Evolutionary conservation across 2,888 invertebrate species (phyloP), one percentile per base, ranked within the genome.

Genomic region (Leptopilina syphax): DNA sequence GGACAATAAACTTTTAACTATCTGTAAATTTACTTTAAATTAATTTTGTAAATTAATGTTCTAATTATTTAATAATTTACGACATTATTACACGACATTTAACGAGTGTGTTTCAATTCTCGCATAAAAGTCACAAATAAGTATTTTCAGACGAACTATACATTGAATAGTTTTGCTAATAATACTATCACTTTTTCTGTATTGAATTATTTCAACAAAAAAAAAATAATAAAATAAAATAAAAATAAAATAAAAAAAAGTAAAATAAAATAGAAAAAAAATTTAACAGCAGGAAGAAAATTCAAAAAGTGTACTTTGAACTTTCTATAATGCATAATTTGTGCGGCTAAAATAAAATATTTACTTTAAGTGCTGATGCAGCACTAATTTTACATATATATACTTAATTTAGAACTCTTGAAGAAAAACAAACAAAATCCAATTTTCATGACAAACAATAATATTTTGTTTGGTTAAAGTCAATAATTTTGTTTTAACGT

Each of bases 101-200:
- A 63, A 24, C 9, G 60, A n/a, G 60, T 60, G 13, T 63, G 24
- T 3, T 63, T 63, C 7, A 63, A 63, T 63, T 63, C 9, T 63
- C 63, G 18, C 9, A 63, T 24, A 18, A 63, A 63, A 63, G 18
- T 63, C 63, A 63, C 18, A 67, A 70, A 70, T 70, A 50, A 70
- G 70, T 54, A 70, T n/a, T 54, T 34, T 27, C 27, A 54, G 70
- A 70, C 70, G 27, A 70, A 54, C 34, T 70, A 27, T 54, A 24
- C 54, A 70, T 27, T 27, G 50, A 18, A 50, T 47, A 27, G 27
- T 70, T 54, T 70, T 24, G 13, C 54, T 70, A 70, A 70, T 70
- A 70, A 70, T 70, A 70, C 70, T 70, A 70, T 54, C 54, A 54
- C 8, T 27, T 27, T 18, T n/a, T 70, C 50, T 27, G 12, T 68